Base-by-base conservation (phyloP, 2,113 vertebrate genomes). In the Agelaius tricolor region DNA sequence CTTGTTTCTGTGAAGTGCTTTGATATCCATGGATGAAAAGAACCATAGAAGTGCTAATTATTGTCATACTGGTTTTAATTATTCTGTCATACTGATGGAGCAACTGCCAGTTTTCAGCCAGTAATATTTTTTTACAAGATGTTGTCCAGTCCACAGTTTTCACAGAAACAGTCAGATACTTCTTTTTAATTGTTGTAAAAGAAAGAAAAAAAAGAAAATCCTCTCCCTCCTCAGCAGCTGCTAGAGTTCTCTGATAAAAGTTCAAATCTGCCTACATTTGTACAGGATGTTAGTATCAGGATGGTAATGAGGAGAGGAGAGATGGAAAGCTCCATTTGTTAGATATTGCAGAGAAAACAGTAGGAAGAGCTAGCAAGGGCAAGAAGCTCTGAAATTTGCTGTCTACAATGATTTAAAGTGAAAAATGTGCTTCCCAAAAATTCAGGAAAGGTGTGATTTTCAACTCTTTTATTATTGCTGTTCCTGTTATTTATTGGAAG, bases 11-110 rank as follows among this genome's bases (percentile, higher is more conserved):
- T 96, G 94, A 95, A 94, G 91, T 95, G 63, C 96, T 97, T 97
- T 96, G 95, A 96, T 97, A 96, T 95, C 75, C 63, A 76, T 73
- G 91, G 94, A 96, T 96, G 94, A 97, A 97, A 97, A 97, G 96
- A 94, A 55, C 94, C 90, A 94, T 15, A 96, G 95, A 97, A 96
- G 95, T 95, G 96, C 95, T 96, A 96, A 97, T 97, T 96, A 96
- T 95, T 96, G 93, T 96, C 93, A 91, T 88, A 94, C 85, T 90
- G 82, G 72, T 96, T 94, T 97, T 96, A 97, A 97, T 97, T 96
- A 94, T 96, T 95, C 93, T 96, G 93, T 96, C 90, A 81, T 88
- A 74, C 65, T 83, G 88, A 95, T 0, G 3, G 85, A 97, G 62
- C 13, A 13, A 76, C 93, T 94, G 87, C 81, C 91, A 91, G 93